These are phyloP conservation scores for Botia kubotai DNA, from an alignment of 2,797 vertebrate genomes.

Conservation along the genomic window DNA sequence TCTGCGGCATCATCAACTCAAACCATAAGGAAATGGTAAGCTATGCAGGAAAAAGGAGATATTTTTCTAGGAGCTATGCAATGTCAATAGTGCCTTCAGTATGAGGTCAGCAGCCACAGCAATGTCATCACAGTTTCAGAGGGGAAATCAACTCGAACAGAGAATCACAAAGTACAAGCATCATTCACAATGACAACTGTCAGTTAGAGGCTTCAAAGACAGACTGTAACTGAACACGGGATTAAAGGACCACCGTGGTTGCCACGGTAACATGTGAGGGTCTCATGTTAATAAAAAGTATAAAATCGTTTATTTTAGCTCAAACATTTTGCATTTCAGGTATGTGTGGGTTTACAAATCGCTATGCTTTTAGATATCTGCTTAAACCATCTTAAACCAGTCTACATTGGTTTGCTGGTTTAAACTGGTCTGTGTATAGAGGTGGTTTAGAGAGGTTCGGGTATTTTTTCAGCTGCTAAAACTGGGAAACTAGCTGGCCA, in stretches of 20 bases:
- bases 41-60: neutral
- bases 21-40: slow-evolving; percentile 36
- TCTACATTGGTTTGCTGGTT: neutral
- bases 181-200: slow-evolving; percentile 19
- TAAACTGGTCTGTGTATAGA: neutral
- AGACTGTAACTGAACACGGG: neutral
- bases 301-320: neutral
- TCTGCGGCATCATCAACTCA: slow-evolving; percentile 25
- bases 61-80: neutral
- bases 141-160: slow-evolving; percentile 14
- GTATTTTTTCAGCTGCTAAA: neutral
- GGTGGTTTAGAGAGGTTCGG: neutral
- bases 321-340: neutral
- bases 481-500: neutral
- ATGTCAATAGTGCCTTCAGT: neutral
- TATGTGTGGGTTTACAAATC: slow-evolving; percentile 19
- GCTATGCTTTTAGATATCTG: neutral
- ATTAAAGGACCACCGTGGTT: neutral
- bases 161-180: neutral
- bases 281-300: slow-evolving; percentile 5
- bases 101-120: slow-evolving; percentile 28
- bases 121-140: neutral
- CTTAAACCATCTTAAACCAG: neutral
- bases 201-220: slow-evolving; percentile 15
- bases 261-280: neutral